Evolutionary conservation across 2,797 vertebrate species (phyloP).

Genomic region (Tinamus major): DNA sequence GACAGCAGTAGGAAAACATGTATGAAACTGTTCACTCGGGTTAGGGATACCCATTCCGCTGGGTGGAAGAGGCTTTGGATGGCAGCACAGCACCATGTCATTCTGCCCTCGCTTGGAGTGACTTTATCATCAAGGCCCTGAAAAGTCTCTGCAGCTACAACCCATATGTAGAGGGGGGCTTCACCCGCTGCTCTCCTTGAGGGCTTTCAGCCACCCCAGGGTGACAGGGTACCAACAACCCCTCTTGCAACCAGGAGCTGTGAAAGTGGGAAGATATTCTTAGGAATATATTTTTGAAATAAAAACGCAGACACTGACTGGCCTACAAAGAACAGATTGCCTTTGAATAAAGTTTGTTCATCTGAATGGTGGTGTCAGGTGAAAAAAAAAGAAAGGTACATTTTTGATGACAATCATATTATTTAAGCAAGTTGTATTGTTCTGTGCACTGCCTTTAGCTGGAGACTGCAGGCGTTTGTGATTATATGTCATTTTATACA

Average conservation of each 20-base stretch:
- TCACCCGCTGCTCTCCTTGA: not conserved
- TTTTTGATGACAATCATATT: not conserved
- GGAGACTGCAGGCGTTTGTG: slow-evolving; percentile 29
- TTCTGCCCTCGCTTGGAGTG: not conserved
- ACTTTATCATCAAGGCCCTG: not conserved
- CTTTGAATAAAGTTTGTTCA: slow-evolving; percentile 5
- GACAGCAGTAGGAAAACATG: not conserved
- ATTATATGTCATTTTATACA: slow-evolving; percentile 36
- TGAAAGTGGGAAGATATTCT: not conserved
- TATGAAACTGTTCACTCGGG: not conserved
- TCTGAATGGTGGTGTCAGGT: not conserved
- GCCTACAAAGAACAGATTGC: not conserved
- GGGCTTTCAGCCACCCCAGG: not conserved
- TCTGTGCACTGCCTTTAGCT: slow-evolving; percentile 20
- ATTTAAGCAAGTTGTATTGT: slow-evolving; percentile 2
- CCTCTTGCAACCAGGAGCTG: not conserved
- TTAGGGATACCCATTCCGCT: not conserved
- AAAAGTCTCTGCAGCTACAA: not conserved
- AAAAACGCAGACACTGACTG: not conserved
- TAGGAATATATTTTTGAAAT: not conserved
- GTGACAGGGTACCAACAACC: not conserved
- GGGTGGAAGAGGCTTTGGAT: not conserved
- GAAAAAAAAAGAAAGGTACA: not conserved
- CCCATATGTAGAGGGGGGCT: not conserved
- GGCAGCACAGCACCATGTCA: not conserved